Base-by-base conservation (phyloP, 2,113 vertebrate genomes). In the Nycticryphes semicollaris region DNA sequence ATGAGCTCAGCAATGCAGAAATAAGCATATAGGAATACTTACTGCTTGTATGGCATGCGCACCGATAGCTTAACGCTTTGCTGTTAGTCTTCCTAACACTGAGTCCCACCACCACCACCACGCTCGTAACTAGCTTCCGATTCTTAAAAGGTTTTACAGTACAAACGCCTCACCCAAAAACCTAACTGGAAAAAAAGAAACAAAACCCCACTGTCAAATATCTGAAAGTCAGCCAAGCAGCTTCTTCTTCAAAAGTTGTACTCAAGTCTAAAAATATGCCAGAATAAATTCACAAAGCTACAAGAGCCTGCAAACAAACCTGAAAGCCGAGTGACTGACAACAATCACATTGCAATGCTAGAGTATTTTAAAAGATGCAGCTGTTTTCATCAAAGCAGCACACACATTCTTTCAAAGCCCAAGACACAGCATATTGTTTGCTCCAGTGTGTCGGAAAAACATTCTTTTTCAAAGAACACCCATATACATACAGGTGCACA, bases 1-100 rank as follows among this genome's bases (percentile, higher is more conserved):
- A 11, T 1, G 1, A 91, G 12, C 16, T 48, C 24, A 4, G 53
- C 0, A 0, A 63, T 0, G 0, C 14, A 20, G 20, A 18, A 10
- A 10, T 45, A 89, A 47, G 12, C 4, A 0, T 14, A 31, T 14
- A n/a, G 47, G 48, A 90, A 25, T 63, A 64, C 35, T 63, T 63
- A 82, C 51, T 43, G 39, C 57, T 62, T 1, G 2, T 16, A 59
- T 4, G 66, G 87, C 70, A 51, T 0, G 0, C 7, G 7, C 43
- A 39, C 30, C 28, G 63, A 64, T 3, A 56, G 33, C 50, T 89
- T 48, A 54, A 53, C 7, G 5, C 62, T 43, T 62, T 4, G 3
- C 35, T 76, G 18, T 3, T 9, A 15, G 13, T 30, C 8, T 20
- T n/a, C 33, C 25, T 45, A 74, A 92, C 92, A 35, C 8, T 24